Base-by-base conservation (phyloP, 2,888 invertebrate genomes). In the Andrena haemorrhoa region DNA sequence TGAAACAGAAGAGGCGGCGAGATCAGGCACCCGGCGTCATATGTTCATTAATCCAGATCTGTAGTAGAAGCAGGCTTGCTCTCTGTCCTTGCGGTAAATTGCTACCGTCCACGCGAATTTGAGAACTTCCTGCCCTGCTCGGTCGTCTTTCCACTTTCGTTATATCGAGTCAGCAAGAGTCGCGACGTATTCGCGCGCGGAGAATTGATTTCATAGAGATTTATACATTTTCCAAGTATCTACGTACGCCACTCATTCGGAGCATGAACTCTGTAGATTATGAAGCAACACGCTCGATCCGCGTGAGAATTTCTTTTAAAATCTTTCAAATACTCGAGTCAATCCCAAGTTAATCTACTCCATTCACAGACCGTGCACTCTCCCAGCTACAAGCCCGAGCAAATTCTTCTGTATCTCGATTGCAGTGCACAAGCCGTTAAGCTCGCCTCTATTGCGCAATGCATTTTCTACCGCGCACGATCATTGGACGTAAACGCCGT, bases 41-140 rank as follows among this genome's bases (percentile, higher is more conserved):
- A 71, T 82, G 83, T 74, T 86, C 76, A 71, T 69, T 75, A 65
- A 63, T 75, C 69, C 68, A n/a, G 53, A 63, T 58, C 35, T 20
- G 33, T 64, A 33, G 35, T 65, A 35, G 63, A 71, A 75, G 69
- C 33, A 49, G 31, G 12, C 26, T 23, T 5, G n/a, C 1, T 33
- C n/a, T 29, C 47, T 41, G 41, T 58, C 29, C 33, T 64, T 31
- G 41, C 70, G 29, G 31, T 35, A 29, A 69, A 53, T 53, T 49
- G 26, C 61, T n/a, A 53, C 10, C 33, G 51, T 66, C 66, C 49
- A 23, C 20, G 16, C 7, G 23, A 64, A 20, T 58, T 49, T 2
- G 16, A 72, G 64, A 64, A 53, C 63, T 64, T 64, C 33, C 26
- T 47, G 51, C 16, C 41, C 20, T 20, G n/a, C 61, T 33, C 61